Evolutionary conservation across 2,113 vertebrate species (phyloP), one percentile per base, ranked within the genome.

Genomic region (Epinephelus fuscoguttatus): DNA sequence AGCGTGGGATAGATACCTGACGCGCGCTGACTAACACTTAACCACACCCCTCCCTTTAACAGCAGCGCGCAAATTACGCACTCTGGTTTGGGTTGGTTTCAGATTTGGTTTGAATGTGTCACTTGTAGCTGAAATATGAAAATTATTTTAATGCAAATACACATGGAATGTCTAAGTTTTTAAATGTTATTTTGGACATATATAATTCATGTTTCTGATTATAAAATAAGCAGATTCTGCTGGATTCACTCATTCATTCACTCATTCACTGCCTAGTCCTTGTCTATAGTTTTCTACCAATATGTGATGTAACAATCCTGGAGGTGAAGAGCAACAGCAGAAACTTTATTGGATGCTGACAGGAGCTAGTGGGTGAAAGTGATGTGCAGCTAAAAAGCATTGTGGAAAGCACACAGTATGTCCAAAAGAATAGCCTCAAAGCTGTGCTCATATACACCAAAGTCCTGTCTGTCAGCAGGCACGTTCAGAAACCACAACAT

Each of bases 1-100:
- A 87, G 68, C 13, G 88, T 25, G 59, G 78, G 74, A 86, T 30
- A 84, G 72, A 79, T 66, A 91, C 91, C 90, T 93, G 91, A 90
- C 17, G 86, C 74, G 84, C 77, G 17, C 79, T 6, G 75, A 66
- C 10, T 9, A 70, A 52, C 86, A 45, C 10, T 40, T 82, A 84
- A 89, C 91, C 91, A 87, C 93, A 86, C 93, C 92, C 85, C 84
- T 64, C 56, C 8, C 7, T 30, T 25, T 25, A 13, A 9, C 47
- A 21, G 42, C 55, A 10, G 42, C 55, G 42, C 6, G 69, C 40
- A 23, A 33, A 62, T 42, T 17, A 42, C 42, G 45, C 7, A 1
- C 21, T 25, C 8, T 27, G 19, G 14, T 33, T 53, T 30, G 13
- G 6, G 10, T 50, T 18, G 17, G 10, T 11, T 4, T 33, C 8